Conservation (phyloP, 2,113 vertebrate genomes). For the Hepsetus odoe region DNA sequence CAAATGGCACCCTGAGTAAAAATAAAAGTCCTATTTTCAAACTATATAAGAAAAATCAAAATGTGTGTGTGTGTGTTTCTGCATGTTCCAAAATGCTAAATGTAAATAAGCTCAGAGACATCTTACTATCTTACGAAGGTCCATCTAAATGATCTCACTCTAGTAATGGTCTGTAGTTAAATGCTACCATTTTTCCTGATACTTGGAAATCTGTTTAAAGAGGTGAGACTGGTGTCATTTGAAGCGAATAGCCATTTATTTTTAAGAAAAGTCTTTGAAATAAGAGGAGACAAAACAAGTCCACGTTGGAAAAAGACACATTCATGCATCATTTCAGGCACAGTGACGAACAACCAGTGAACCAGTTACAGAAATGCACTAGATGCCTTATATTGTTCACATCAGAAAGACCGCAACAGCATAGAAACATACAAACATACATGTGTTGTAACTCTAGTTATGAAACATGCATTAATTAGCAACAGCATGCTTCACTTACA, state of each 20-base stretch:
- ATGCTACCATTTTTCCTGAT: not conserved
- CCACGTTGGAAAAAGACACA: not conserved
- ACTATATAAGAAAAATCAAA: too few relatives aligned
- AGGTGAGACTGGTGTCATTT: not conserved
- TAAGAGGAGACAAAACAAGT: not conserved
- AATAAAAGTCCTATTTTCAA: too few relatives aligned
- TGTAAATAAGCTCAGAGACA: too few relatives aligned
- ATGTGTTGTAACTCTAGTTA: not conserved
- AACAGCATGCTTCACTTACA: slow-evolving; percentile 15
- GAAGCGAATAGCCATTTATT: slow-evolving; percentile 25
- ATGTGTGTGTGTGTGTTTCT: too few relatives aligned
- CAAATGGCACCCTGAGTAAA: too few relatives aligned
- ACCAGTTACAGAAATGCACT: slow-evolving; percentile 20
- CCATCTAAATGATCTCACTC: too few relatives aligned
- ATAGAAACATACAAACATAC: slow-evolving; percentile 1
- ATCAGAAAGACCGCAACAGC: not conserved
- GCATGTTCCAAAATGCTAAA: too few relatives aligned
- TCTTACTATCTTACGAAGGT: too few relatives aligned
- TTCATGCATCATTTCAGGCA: slow-evolving; percentile 25
- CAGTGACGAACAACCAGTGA: not conserved
- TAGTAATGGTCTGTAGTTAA: too few relatives aligned
- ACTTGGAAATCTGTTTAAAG: not conserved
- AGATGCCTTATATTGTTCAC: not conserved
- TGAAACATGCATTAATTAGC: slow-evolving; percentile 2
- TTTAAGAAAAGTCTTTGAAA: slow-evolving; percentile 14